phyloP scores from a whole-genome alignment of 2,113 vertebrate species.

The Hippocampus guttulatus region DNA sequence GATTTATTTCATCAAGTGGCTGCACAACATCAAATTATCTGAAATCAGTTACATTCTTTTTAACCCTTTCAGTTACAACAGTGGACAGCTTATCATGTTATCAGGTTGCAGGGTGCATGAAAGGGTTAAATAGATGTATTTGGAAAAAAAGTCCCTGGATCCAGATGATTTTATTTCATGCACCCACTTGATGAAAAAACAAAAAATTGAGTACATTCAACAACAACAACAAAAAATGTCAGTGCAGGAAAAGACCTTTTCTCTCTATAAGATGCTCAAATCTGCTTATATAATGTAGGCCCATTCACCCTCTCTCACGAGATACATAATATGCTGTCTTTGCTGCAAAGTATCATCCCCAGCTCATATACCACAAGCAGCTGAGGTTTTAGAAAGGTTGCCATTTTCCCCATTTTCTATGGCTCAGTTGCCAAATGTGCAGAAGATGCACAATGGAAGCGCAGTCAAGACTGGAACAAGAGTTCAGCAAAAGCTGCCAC shows the following conservation, averaged over 20 bases:
- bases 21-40: too few species aligned
- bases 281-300: background rate
- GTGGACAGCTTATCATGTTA: too few species aligned
- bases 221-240: too few species aligned
- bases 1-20: too few species aligned
- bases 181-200: too few species aligned
- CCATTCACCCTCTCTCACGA: background rate
- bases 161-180: too few species aligned
- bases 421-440: background rate
- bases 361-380: background rate
- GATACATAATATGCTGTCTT: background rate
- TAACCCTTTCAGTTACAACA: too few species aligned
- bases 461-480: constrained; percentile 42
- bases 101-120: too few species aligned
- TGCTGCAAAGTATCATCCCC: background rate
- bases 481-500: constrained; percentile 31
- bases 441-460: background rate
- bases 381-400: background rate
- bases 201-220: too few species aligned
- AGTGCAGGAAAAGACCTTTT: background rate
- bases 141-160: too few species aligned
- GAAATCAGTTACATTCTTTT: too few species aligned
- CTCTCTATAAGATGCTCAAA: background rate
- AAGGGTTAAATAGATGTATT: too few species aligned
- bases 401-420: background rate